phyloP scores from a whole-genome alignment of 2,888 invertebrate species.

The Philereme vetulata region DNA sequence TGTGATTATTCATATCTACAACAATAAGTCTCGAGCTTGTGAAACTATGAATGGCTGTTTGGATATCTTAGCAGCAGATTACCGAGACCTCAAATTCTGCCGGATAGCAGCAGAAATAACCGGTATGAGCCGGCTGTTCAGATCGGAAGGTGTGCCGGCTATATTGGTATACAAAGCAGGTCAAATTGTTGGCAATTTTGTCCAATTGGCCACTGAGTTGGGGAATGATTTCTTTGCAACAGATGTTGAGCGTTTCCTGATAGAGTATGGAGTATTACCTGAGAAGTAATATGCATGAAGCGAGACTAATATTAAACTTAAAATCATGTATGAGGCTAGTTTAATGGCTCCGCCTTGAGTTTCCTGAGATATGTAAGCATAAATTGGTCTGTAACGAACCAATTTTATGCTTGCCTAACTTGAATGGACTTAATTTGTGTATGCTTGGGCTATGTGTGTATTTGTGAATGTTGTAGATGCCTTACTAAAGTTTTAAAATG shows the following conservation, averaged over 20 bases:
- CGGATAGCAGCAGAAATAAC: slow-evolving; percentile 91
- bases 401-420: too few species aligned
- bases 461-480: slow-evolving; percentile 29
- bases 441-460: slow-evolving; percentile 29
- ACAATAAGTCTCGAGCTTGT: slow-evolving; percentile 87
- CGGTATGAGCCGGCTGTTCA: slow-evolving; percentile 93
- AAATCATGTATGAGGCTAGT: slow-evolving; percentile 7
- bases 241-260: slow-evolving; percentile 95
- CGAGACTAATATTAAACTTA: slow-evolving; percentile 14
- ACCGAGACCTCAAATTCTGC: slow-evolving; percentile 95
- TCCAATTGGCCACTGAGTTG: slow-evolving; percentile 92
- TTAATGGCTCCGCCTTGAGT: background rate
- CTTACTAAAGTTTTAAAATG: slow-evolving; percentile 14
- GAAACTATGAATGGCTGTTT: slow-evolving; percentile 93
- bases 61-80: slow-evolving; percentile 88
- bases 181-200: slow-evolving; percentile 95
- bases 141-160: slow-evolving; percentile 94
- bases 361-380: background rate
- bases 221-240: slow-evolving; percentile 95
- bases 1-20: slow-evolving; percentile 95
- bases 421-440: slow-evolving; percentile 6
- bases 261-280: slow-evolving; percentile 92
- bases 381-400: too few species aligned
- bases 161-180: slow-evolving; percentile 95
- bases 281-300: slow-evolving; percentile 82